These are phyloP conservation scores for Hypanus sabinus DNA, from an alignment of 2,113 vertebrate species.

Conservation along the genomic window DNA sequence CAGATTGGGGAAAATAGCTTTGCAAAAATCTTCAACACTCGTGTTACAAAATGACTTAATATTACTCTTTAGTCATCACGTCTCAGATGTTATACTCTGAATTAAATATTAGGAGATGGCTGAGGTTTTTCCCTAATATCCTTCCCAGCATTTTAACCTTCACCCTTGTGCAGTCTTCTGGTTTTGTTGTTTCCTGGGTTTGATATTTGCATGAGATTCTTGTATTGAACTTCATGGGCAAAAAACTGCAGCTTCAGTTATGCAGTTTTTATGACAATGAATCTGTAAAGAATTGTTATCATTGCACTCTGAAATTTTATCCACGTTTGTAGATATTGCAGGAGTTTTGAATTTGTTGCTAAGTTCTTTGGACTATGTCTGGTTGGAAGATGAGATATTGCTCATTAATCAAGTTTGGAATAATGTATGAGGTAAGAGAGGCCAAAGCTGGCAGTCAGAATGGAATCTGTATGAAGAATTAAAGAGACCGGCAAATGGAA, in stretches of 20 bases:
- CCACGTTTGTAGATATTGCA: no score
- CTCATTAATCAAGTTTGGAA: no score
- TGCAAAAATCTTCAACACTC: background rate
- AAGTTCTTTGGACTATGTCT: background rate
- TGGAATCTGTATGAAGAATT: no score
- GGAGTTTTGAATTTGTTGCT: background rate
- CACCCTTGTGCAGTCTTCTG: background rate
- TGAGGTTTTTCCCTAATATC: background rate
- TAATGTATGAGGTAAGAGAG: no score
- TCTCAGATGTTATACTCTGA: background rate
- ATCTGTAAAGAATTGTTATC: no score
- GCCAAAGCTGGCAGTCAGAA: no score
- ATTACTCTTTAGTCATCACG: background rate
- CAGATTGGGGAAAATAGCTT: background rate
- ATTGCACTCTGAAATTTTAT: no score
- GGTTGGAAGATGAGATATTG: no score
- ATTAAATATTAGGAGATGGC: background rate
- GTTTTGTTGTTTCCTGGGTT: background rate
- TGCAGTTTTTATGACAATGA: no score
- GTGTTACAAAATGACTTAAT: background rate
- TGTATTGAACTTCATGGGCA: no score
- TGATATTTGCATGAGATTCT: background rate
- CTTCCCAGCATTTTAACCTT: background rate
- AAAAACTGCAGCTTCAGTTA: background rate
- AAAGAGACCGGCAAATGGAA: no score